Conservation (phyloP, 2,888 invertebrate genomes). For the Glomeris marginata region DNA sequence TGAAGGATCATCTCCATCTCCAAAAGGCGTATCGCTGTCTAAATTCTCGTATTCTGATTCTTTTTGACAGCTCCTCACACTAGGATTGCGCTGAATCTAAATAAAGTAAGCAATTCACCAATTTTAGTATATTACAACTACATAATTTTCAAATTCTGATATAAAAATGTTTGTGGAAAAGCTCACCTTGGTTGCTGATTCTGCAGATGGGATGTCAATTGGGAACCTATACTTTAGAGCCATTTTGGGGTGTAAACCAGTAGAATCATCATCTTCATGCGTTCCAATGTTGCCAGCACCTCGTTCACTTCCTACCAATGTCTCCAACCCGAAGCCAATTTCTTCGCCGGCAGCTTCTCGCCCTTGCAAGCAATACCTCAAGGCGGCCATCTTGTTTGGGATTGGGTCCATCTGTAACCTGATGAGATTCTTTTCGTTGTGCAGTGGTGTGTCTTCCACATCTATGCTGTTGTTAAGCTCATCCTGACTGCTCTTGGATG, state of each 20-base stretch:
- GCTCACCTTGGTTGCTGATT: too few species aligned
- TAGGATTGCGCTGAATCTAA: constrained; percentile 9
- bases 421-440: constrained; percentile 12
- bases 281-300: not conserved
- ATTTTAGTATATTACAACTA: too few species aligned
- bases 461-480: constrained; percentile 22
- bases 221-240: constrained; percentile 14
- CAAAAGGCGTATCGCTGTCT: constrained; percentile 21
- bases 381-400: constrained; percentile 17
- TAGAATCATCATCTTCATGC: too few species aligned
- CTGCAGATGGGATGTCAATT: constrained; percentile 16
- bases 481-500: constrained; percentile 26
- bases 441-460: constrained; percentile 4
- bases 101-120: too few species aligned
- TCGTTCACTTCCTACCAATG: constrained; percentile 8
- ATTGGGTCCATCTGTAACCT: constrained; percentile 17
- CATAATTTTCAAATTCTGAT: too few species aligned
- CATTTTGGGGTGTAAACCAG: too few species aligned
- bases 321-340: not conserved
- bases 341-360: not conserved
- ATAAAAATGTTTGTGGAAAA: too few species aligned
- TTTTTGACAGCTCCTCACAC: constrained; percentile 21
- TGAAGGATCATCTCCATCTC: constrained; percentile 4
- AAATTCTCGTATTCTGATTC: constrained; percentile 28
- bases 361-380: not conserved